phyloP scores from a whole-genome alignment of 2,888 invertebrate genomes.

The Volucella inanis region DNA sequence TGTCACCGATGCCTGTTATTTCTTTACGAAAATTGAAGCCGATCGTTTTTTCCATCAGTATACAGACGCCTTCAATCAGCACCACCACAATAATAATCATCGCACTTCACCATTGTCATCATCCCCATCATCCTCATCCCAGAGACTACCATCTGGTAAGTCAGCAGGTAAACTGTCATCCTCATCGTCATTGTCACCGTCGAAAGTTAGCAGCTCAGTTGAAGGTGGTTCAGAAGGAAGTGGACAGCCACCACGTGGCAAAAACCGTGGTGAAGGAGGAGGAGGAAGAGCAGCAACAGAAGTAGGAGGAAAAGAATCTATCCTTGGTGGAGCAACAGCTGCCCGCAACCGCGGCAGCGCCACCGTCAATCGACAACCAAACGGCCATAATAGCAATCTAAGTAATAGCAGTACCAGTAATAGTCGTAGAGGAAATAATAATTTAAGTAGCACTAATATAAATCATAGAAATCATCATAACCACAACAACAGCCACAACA shows the following conservation, averaged over 20 bases:
- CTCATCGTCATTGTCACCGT: conserved; percentile 53
- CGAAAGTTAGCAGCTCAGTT: conserved; percentile 76
- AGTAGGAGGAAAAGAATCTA: conserved; percentile 24
- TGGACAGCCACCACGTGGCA: conserved; percentile 60
- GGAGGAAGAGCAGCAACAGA: too few species aligned
- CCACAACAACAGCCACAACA: conserved; percentile 71
- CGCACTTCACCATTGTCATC: conserved; percentile 64
- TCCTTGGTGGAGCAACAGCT: conserved; percentile 37
- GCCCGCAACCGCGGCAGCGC: conserved; percentile 72
- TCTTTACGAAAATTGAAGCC: conserved; percentile 82
- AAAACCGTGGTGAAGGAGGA: conserved; percentile 38
- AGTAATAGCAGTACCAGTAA: conserved; percentile 76
- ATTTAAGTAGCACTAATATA: conserved; percentile 80
- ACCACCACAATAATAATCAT: conserved; percentile 69
- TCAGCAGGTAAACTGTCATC: conserved; percentile 47
- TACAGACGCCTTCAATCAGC: conserved; percentile 67
- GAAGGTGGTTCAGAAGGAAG: conserved; percentile 76
- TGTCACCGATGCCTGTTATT: conserved; percentile 82
- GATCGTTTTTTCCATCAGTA: conserved; percentile 82
- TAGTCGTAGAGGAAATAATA: conserved; percentile 77
- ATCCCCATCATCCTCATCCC: conserved; percentile 74
- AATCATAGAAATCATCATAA: conserved; percentile 76
- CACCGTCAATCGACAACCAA: conserved; percentile 76
- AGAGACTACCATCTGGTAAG: conserved; percentile 61
- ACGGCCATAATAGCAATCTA: conserved; percentile 78